Evolutionary conservation across 1,140 invertebrate genomes (phyloP).

Genomic region (Gryon sp.): DNA sequence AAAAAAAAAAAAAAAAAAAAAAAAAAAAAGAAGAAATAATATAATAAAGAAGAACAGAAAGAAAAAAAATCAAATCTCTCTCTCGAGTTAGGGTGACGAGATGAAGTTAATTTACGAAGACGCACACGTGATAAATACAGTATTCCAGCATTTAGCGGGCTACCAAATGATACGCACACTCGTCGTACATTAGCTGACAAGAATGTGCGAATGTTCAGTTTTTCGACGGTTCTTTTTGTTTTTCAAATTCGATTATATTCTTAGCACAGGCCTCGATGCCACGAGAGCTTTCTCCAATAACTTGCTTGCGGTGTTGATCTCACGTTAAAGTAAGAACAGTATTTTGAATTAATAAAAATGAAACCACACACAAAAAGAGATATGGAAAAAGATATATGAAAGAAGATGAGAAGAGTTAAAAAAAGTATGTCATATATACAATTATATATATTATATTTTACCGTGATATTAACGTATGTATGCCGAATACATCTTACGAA

Average conservation of each 20-base stretch:
- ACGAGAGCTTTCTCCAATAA: slow-evolving; percentile 40
- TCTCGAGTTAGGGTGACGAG: slow-evolving; percentile 1
- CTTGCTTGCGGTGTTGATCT: slow-evolving; percentile 59
- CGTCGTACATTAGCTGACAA: slow-evolving; percentile 12
- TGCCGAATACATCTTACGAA: slow-evolving; percentile 70
- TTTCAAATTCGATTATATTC: neutral
- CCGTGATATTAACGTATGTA: slow-evolving; percentile 72
- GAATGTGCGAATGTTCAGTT: slow-evolving; percentile 10
- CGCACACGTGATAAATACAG: slow-evolving; percentile 61
- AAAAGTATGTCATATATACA: slow-evolving; percentile 61
- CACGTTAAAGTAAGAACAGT: slow-evolving; percentile 26
- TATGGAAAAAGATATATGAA: slow-evolving; percentile 6
- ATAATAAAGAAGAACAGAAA: too few relatives aligned
- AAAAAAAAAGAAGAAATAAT: too few relatives aligned
- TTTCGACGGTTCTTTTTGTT: slow-evolving; percentile 5
- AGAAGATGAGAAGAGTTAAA: slow-evolving; percentile 14
- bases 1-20: too few relatives aligned
- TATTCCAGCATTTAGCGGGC: slow-evolving; percentile 53
- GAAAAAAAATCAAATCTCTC: too few relatives aligned
- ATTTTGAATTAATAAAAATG: slow-evolving; percentile 37
- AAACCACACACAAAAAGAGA: slow-evolving; percentile 1
- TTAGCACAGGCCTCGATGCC: slow-evolving; percentile 15
- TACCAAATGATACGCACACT: slow-evolving; percentile 55
- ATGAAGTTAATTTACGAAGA: slow-evolving; percentile 54
- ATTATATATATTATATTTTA: slow-evolving; percentile 72